A percentile compares a stretch with the other conserved stretches of the same genome.
Evolutionary conservation across 2,797 vertebrate species (phyloP).

Genomic region (Dallia pectoralis): DNA sequence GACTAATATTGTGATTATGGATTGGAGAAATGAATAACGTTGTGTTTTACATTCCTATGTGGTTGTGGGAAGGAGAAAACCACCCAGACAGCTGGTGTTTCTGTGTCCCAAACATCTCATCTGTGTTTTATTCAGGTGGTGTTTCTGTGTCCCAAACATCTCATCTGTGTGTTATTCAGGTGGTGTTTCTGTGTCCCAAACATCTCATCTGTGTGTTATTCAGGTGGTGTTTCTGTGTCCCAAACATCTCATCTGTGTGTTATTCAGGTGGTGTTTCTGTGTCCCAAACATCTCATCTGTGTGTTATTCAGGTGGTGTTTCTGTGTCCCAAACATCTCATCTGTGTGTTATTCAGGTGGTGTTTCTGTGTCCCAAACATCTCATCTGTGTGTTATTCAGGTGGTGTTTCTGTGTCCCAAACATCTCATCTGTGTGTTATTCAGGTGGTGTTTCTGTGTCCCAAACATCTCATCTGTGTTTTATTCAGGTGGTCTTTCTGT

Average conservation of each 20-base stretch:
- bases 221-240: not conserved
- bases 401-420: not conserved
- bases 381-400: not conserved
- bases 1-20: not conserved
- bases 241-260: no score
- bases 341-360: slow-evolving; percentile 80
- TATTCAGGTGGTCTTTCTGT: not conserved
- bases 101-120: not conserved
- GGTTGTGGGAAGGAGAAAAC: not conserved
- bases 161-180: slow-evolving; percentile 73
- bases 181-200: slow-evolving; percentile 79
- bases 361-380: slow-evolving; percentile 67
- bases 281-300: not conserved
- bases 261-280: slow-evolving; percentile 87
- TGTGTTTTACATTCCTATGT: not conserved
- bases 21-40: not conserved
- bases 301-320: not conserved
- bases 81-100: not conserved
- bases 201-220: not conserved
- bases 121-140: not conserved
- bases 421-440: no score
- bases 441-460: slow-evolving; percentile 88
- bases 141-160: no score
- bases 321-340: no score
- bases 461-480: not conserved